These are phyloP conservation scores for Cephalopterus ornatus DNA, from an alignment of 2,113 vertebrate species.

Conservation along the genomic window DNA sequence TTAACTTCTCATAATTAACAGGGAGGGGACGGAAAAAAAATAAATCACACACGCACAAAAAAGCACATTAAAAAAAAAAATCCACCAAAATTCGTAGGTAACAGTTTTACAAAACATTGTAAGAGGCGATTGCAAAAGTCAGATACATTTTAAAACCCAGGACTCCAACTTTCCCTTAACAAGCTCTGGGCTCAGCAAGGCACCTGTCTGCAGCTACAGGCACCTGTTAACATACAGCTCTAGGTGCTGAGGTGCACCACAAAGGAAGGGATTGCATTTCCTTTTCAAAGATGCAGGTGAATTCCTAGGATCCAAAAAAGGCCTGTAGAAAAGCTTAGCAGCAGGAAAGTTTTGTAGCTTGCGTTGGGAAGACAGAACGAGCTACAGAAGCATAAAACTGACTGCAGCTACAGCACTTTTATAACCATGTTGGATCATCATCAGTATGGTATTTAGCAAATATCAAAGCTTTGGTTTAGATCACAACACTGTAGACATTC, in stretches of 20 bases:
- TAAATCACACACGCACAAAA: background rate
- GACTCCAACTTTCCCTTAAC: background rate
- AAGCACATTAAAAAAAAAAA: background rate
- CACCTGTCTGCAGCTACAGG: rapidly evolving
- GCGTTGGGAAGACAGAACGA: background rate
- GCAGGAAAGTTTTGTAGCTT: background rate
- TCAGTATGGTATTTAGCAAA: background rate
- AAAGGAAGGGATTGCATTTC: background rate
- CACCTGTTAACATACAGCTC: background rate
- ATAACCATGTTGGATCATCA: background rate
- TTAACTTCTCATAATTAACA: background rate
- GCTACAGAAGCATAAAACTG: background rate
- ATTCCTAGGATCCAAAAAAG: background rate
- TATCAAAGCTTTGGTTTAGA: background rate
- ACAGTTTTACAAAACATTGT: background rate
- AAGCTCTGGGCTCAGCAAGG: background rate
- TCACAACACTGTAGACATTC: background rate
- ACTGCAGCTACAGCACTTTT: background rate
- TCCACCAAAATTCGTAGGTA: background rate
- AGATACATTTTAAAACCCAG: background rate
- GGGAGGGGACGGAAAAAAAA: background rate
- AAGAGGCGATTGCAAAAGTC: background rate
- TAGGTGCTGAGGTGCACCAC: background rate
- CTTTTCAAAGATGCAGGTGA: background rate
- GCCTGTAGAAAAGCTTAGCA: background rate